Conservation (phyloP, 2,888 invertebrate species). For the Hirtodrosophila alboralis region DNA sequence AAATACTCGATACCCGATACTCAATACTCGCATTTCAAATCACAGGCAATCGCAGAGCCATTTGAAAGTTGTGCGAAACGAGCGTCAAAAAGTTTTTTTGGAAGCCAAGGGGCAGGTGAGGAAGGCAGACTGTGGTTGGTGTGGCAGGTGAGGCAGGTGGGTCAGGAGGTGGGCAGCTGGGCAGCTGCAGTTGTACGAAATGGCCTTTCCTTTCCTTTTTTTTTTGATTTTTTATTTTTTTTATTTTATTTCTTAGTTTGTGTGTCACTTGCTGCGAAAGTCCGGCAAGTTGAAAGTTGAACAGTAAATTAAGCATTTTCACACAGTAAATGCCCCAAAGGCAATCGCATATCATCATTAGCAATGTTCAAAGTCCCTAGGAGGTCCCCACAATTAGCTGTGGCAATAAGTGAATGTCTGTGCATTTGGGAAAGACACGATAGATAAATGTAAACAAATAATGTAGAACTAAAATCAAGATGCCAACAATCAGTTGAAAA, state of each 20-base stretch:
- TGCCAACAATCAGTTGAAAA: too few species aligned
- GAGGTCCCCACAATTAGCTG: slow-evolving; percentile 53
- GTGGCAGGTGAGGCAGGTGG: neutral
- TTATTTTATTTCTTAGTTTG: slow-evolving; percentile 32
- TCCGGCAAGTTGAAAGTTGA: slow-evolving; percentile 76
- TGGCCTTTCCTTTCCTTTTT: slow-evolving; percentile 69
- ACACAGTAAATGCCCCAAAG: slow-evolving; percentile 43
- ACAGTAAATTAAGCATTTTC: slow-evolving; percentile 57
- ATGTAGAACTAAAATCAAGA: too few species aligned
- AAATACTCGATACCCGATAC: slow-evolving; percentile 54
- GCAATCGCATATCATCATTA: slow-evolving; percentile 61
- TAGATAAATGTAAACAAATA: too few species aligned
- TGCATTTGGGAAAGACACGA: too few species aligned
- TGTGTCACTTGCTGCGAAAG: slow-evolving; percentile 77
- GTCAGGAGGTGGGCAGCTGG: slow-evolving; percentile 18
- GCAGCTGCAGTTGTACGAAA: slow-evolving; percentile 38
- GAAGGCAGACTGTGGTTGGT: slow-evolving; percentile 7
- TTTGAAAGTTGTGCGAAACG: slow-evolving; percentile 73
- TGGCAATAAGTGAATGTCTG: neutral
- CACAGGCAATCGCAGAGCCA: slow-evolving; percentile 51
- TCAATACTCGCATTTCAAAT: slow-evolving; percentile 63
- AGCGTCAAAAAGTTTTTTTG: slow-evolving; percentile 42
- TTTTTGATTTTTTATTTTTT: slow-evolving; percentile 25
- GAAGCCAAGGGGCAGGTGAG: slow-evolving; percentile 15
- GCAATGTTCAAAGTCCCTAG: slow-evolving; percentile 63